Evolutionary conservation across 2,797 vertebrate species (phyloP).

Genomic region (Sebastes wilsoni): DNA sequence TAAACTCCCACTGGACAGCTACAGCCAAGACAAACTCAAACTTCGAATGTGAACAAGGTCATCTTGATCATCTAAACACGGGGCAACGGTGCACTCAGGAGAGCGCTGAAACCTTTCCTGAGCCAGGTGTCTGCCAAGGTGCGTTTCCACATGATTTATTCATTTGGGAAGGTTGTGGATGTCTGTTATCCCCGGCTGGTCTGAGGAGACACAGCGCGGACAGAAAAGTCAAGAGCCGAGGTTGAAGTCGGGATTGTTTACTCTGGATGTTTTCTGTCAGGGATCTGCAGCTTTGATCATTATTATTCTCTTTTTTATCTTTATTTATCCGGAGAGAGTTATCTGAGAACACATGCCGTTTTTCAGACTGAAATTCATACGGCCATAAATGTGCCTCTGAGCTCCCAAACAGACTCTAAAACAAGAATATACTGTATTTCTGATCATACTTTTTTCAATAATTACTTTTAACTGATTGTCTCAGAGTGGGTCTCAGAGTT

Average conservation of each 20-base stretch:
- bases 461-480: not conserved
- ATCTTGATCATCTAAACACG: constrained; percentile 27
- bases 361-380: constrained; percentile 5
- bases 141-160: constrained; percentile 70
- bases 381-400: constrained; percentile 6
- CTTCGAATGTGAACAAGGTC: constrained; percentile 48
- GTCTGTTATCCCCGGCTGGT: constrained; percentile 45
- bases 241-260: constrained; percentile 36
- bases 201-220: constrained; percentile 23
- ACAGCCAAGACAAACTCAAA: not conserved
- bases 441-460: not conserved
- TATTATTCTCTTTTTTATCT: not conserved
- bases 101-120: constrained; percentile 7
- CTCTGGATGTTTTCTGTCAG: constrained; percentile 29
- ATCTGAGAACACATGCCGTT: not conserved
- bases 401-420: constrained; percentile 29
- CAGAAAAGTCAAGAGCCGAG: constrained; percentile 43
- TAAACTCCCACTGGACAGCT: not conserved
- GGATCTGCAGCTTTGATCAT: constrained; percentile 38
- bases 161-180: constrained; percentile 40
- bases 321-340: constrained; percentile 32
- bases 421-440: not conserved
- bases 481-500: not conserved
- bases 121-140: constrained; percentile 42
- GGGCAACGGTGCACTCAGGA: constrained; percentile 23